phyloP scores from a whole-genome alignment of 2,113 vertebrate species.

The Eubucco bourcierii region DNA sequence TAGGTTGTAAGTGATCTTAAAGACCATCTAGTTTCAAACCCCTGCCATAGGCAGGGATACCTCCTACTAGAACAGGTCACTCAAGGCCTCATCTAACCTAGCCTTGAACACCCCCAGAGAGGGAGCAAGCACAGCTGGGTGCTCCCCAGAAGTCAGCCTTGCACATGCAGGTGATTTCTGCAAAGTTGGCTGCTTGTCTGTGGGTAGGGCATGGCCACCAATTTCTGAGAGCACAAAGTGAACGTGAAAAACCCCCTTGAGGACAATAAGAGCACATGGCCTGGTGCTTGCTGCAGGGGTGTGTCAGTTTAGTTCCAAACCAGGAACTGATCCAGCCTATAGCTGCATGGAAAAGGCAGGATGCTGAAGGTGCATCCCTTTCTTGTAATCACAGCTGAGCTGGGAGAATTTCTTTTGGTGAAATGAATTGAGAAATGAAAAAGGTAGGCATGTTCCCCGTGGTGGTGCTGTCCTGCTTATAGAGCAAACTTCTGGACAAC shows the following conservation, averaged over 20 bases:
- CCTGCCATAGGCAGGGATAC: no score
- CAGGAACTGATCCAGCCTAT: not conserved
- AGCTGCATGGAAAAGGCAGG: not conserved
- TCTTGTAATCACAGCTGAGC: not conserved
- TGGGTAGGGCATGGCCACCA: not conserved
- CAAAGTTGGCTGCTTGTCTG: not conserved
- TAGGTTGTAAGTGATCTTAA: no score
- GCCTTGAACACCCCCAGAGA: no score
- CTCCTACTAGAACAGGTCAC: no score
- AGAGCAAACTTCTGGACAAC: not conserved
- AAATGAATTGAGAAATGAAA: not conserved
- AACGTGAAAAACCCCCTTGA: not conserved
- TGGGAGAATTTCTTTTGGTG: not conserved
- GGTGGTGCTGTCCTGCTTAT: not conserved
- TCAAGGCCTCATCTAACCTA: no score
- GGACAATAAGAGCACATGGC: not conserved
- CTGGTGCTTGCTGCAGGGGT: not conserved
- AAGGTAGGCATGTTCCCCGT: not conserved
- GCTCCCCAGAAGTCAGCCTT: not conserved
- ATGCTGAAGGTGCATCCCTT: not conserved
- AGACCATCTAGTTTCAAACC: no score
- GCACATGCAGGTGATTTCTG: not conserved
- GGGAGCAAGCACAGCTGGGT: no score
- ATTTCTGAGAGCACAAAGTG: not conserved
- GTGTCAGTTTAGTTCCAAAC: not conserved